phyloP scores from a whole-genome alignment of 2,888 invertebrate genomes.

The Leptinotarsa haldemani region DNA sequence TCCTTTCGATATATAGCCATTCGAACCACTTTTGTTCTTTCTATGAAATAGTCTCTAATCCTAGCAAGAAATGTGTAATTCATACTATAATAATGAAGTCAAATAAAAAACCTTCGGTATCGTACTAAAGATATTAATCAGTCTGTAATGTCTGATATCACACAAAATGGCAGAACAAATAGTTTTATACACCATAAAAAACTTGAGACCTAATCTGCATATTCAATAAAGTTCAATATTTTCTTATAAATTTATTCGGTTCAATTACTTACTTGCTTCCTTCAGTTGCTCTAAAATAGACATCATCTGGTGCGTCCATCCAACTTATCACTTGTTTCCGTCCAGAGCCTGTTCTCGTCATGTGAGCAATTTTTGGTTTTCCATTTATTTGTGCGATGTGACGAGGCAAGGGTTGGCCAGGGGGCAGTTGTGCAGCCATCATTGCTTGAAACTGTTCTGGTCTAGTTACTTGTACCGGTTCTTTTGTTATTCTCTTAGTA shows the following conservation, averaged over 20 bases:
- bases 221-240: no score
- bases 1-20: no score
- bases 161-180: no score
- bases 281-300: constrained; percentile 93
- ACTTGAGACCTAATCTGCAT: no score
- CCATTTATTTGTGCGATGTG: constrained; percentile 82
- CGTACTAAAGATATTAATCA: no score
- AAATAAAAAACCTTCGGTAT: no score
- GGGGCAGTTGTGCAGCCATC: constrained; percentile 69
- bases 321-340: constrained; percentile 95
- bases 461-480: constrained; percentile 77
- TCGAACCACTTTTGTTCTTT: no score
- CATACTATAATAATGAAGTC: no score
- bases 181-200: no score
- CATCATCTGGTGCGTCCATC: constrained; percentile 98
- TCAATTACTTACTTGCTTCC: constrained; percentile 82
- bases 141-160: no score
- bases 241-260: neutral
- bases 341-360: constrained; percentile 79
- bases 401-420: constrained; percentile 73
- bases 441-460: constrained; percentile 78
- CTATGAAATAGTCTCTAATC: no score
- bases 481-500: constrained; percentile 85
- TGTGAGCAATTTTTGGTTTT: constrained; percentile 84
- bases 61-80: no score